phyloP scores from a whole-genome alignment of 2,113 vertebrate genomes.

The Urocynchramus pylzowi region DNA sequence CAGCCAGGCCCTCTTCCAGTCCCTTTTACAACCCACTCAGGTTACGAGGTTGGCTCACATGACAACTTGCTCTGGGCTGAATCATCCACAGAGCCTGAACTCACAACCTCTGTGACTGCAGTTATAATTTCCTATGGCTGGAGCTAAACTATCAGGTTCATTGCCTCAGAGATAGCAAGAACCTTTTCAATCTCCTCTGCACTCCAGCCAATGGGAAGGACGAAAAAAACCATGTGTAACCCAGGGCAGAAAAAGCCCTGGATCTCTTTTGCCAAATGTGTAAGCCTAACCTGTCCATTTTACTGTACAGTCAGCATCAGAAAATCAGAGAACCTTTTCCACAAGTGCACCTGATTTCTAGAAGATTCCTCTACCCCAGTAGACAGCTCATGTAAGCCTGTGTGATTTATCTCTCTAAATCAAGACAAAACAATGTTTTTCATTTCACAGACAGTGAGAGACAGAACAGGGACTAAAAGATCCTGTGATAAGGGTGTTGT shows the following conservation, averaged over 20 bases:
- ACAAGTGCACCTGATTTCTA: neutral
- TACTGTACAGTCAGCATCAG: neutral
- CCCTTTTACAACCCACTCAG: neutral
- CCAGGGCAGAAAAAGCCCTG: neutral
- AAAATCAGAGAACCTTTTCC: neutral
- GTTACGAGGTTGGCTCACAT: neutral
- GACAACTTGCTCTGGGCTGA: neutral
- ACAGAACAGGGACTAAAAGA: neutral
- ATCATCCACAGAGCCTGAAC: neutral
- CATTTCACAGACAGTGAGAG: neutral
- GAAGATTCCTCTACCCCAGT: neutral
- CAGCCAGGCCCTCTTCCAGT: neutral
- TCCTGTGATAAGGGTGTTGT: neutral
- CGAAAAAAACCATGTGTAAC: neutral
- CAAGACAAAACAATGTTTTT: neutral
- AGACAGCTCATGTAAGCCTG: neutral
- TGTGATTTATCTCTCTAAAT: neutral
- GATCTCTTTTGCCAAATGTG: accelerated
- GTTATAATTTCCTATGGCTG: neutral
- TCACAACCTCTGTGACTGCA: neutral
- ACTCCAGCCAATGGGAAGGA: neutral
- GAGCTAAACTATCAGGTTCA: neutral
- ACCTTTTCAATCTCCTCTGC: neutral
- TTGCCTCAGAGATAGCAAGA: neutral
- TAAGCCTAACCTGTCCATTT: neutral